Conservation (phyloP, 1,140 invertebrate species). For the Holotrichia oblita region DNA sequence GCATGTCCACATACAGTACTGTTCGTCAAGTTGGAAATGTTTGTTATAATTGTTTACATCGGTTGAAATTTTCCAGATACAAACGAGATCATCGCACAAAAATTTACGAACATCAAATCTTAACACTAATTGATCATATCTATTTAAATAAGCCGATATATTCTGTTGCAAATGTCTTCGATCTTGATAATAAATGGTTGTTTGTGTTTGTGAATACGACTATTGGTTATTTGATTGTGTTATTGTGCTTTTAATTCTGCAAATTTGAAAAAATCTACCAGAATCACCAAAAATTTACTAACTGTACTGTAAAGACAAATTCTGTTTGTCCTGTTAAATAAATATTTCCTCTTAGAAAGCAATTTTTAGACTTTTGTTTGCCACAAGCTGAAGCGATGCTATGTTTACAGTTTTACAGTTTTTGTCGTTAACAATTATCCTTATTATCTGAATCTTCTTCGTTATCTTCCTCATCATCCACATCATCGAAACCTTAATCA, state of each 20-base stretch:
- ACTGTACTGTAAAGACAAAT: no score
- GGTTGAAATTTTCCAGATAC: not conserved
- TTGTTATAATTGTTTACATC: not conserved
- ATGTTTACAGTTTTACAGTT: no score
- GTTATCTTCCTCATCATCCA: constrained; percentile 69
- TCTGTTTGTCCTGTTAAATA: not conserved
- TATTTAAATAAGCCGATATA: not conserved
- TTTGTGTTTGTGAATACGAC: not conserved
- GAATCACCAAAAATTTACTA: no score
- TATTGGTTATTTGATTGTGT: not conserved
- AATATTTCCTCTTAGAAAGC: not conserved
- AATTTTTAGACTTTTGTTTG: no score
- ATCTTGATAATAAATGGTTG: constrained; percentile 18
- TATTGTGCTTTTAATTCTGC: not conserved
- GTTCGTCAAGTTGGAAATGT: not conserved
- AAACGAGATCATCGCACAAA: not conserved
- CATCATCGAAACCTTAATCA: constrained; percentile 79
- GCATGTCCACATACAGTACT: not conserved
- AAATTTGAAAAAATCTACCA: no score
- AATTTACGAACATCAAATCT: not conserved
- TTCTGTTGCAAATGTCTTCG: not conserved
- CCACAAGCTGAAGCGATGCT: no score
- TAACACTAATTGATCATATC: not conserved
- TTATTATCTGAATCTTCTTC: constrained; percentile 52
- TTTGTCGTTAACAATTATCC: constrained; percentile 46